These are phyloP conservation scores for Idaea dimidiata DNA, from an alignment of 2,888 invertebrate species.

Conservation along the genomic window DNA sequence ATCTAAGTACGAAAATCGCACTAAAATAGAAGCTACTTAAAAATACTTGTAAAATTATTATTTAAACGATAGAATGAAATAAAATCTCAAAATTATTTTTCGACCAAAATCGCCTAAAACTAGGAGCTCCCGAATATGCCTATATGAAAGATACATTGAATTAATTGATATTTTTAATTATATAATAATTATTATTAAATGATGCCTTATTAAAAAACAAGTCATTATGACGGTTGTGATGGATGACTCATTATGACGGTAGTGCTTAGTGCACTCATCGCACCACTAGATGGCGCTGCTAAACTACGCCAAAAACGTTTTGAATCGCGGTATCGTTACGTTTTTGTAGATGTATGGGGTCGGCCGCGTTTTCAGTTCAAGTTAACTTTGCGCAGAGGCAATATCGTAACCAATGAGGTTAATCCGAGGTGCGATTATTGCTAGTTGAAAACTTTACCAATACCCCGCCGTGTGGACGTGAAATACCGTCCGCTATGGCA, in stretches of 20 bases:
- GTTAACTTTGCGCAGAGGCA: slow-evolving; percentile 94
- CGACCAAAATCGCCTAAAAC: too few species aligned
- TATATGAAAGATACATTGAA: too few species aligned
- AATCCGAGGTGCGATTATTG: slow-evolving; percentile 93
- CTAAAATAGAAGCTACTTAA: too few species aligned
- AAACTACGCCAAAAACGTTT: slow-evolving; percentile 22
- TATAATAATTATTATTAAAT: too few species aligned
- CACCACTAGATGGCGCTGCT: slow-evolving; percentile 57
- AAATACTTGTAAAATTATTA: too few species aligned
- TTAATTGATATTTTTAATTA: too few species aligned
- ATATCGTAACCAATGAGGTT: slow-evolving; percentile 95
- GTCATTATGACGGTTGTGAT: too few species aligned
- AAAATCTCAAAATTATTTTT: too few species aligned
- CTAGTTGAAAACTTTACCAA: slow-evolving; percentile 94
- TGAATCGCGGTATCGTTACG: slow-evolving; percentile 47
- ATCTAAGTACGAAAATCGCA: too few species aligned
- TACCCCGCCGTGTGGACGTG: slow-evolving; percentile 76
- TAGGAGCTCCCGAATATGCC: too few species aligned
- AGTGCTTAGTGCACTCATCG: slow-evolving; percentile 11
- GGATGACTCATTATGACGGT: not conserved
- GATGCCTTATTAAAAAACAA: too few species aligned
- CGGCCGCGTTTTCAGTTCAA: not conserved
- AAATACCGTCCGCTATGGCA: slow-evolving; percentile 75
- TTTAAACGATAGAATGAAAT: too few species aligned
- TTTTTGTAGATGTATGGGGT: slow-evolving; percentile 5